Base-by-base conservation (phyloP, 2,797 vertebrate genomes). In the Potorous gilbertii region DNA sequence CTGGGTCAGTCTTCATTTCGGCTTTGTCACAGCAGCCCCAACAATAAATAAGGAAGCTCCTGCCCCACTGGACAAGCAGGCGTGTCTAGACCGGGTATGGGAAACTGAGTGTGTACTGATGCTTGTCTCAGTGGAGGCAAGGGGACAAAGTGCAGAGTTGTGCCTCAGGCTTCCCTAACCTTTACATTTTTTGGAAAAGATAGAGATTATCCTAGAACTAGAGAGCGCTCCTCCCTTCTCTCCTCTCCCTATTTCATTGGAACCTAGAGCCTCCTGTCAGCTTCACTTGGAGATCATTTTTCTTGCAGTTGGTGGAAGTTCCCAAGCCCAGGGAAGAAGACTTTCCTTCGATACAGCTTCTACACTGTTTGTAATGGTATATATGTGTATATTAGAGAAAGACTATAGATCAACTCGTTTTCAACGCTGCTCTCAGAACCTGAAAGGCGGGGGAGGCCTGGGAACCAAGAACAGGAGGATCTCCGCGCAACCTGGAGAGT, bases 251-350 rank as follows among this genome's bases (percentile, higher is more conserved):
- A 11, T 50, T 11, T 3, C 40, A 87, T 50, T 57, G 90, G 91
- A 90, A 93, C n/a, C 92, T 91, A 93, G 54, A 89, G 54, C 93
- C 93, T 90, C 81, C 91, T 55, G 92, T 92, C 95, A 21, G 46
- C 96, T 97, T 96, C 95, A 97, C 96, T 95, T 56, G 91, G 94
- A 55, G 57, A 92, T 87, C 59, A 28, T 95, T 95, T 92, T 94
- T 92, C 57, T 92, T 94, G 34, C 34, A 87, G 21, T 54, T 24
- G 52, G n/a, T 54, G 96, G 57, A 91, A 96, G 94, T 94, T 91
- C 54, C 46, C 92, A 34, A 93, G 57, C 13, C 57, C 54, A 59
- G 2, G 54, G 0, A 81, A 57, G 31, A 91, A n/a, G 59, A 55
- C 91, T 29, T 93, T 31, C 55, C 92, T n/a, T 55, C 21, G 74